Base-by-base conservation (phyloP, 2,888 invertebrate species). In the Sinelater perroti region DNA sequence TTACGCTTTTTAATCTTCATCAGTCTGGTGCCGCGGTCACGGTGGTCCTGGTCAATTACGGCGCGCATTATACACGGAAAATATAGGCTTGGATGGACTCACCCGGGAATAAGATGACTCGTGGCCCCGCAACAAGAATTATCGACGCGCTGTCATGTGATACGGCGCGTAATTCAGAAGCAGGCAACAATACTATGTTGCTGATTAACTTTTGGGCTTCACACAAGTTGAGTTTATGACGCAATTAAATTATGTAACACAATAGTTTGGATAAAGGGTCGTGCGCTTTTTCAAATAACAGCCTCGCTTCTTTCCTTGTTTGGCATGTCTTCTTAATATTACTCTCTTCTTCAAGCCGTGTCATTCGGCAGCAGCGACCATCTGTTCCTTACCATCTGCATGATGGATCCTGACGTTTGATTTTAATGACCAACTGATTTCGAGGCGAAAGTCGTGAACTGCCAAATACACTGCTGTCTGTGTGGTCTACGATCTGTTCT, bases 31-130 rank as follows among this genome's bases (percentile, higher is more conserved):
- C 62, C 63, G 66, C 69, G 60, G 58, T 66, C 66, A 65, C 66
- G 75, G 75, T 75, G 75, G 75, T 75, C 75, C 70, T 57, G 68
- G 65, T 70, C 73, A 74, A 74, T 75, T 75, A 74, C 72, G 72
- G 68, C 66, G 68, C 65, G 68, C 70, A 73, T 74, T 74, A 72
- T 73, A 68, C 69, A 71, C 67, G 67, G 68, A 71, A 73, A 71
- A 72, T 70, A 66, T 66, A 67, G 62, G 63, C 45, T 53, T 38
- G 20, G 36, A 36, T 35, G 44, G 58, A 38, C 30, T 58, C 56
- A 52, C 50, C 53, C 45, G 56, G 49, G 56, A n/a, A n/a, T n/a
- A n/a, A n/a, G n/a, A n/a, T n/a, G n/a, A 58, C 59, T 35, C 33
- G 30, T 36, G 47, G 53, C 57, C 55, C 51, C 54, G 56, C 59